Percentiles rank a stretch among this genome's conserved stretches.
Evolutionary conservation across 2,797 vertebrate species (phyloP).

Genomic region (Channallabes apus): DNA sequence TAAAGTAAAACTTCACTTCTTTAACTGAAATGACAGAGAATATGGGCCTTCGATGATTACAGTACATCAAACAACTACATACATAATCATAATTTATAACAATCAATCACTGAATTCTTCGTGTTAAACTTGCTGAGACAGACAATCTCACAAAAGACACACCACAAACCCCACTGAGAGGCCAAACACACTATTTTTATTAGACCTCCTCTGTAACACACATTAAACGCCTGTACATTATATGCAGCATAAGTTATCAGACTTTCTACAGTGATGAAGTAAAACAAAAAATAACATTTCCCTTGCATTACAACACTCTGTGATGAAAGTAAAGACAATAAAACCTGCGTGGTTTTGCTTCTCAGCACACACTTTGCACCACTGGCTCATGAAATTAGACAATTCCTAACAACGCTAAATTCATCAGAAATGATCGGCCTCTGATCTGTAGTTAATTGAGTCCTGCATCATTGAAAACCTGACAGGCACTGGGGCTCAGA

Average conservation of each 20-base stretch:
- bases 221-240: neutral
- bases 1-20: conserved; percentile 9
- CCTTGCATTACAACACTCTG: neutral
- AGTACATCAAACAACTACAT: neutral
- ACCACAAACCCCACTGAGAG: neutral
- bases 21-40: neutral
- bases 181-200: neutral
- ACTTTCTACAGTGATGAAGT: neutral
- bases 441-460: neutral
- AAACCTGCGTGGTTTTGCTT: neutral
- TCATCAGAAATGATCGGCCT: neutral
- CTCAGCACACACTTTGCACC: neutral
- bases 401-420: neutral
- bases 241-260: neutral
- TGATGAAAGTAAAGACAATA: neutral
- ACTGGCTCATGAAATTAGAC: neutral
- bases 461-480: neutral
- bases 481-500: neutral
- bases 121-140: neutral
- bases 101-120: neutral
- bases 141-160: neutral
- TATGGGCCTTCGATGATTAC: neutral
- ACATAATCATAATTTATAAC: neutral
- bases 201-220: neutral
- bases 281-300: neutral